These are phyloP conservation scores for Ceratina japonica DNA, from an alignment of 1,140 invertebrate genomes.

Conservation along the genomic window DNA sequence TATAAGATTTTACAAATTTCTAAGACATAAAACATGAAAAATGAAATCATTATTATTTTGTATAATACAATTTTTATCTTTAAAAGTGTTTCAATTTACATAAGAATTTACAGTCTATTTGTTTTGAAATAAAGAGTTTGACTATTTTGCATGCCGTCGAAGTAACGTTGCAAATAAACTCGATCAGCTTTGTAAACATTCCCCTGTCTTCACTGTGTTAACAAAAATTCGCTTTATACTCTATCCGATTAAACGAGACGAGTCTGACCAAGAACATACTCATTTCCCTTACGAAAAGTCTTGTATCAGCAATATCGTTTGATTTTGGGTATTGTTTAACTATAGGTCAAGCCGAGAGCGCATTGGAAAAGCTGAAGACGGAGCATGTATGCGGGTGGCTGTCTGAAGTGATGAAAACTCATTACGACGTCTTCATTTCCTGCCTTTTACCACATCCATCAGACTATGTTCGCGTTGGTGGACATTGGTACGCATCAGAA, in stretches of 20 bases:
- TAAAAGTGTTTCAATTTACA: too few relatives aligned
- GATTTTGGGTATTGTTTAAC: conserved; percentile 4
- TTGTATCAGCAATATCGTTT: rapidly evolving
- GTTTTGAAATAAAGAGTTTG: too few relatives aligned
- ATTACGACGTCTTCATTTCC: conserved; percentile 93
- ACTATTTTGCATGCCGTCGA: too few relatives aligned
- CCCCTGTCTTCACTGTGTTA: conserved; percentile 8
- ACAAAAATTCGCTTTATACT: conserved; percentile 7
- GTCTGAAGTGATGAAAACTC: conserved; percentile 88
- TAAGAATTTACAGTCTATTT: too few relatives aligned
- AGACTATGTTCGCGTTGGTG: conserved; percentile 94
- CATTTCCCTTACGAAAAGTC: too few relatives aligned
- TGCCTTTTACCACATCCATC: conserved; percentile 92
- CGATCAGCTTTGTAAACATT: conserved; percentile 18
- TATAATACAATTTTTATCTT: too few relatives aligned
- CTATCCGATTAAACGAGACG: not conserved
- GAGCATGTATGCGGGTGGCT: conserved; percentile 97
- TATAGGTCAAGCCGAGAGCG: conserved; percentile 90
- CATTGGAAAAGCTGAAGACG: conserved; percentile 94
- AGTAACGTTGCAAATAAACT: conserved; percentile 20
- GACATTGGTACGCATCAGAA: conserved; percentile 88
- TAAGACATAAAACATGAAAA: too few relatives aligned
- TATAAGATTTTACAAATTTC: too few relatives aligned
- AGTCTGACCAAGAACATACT: not conserved
- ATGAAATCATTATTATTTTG: too few relatives aligned